Evolutionary conservation across 2,888 invertebrate species (phyloP), one percentile per base, ranked within the genome.

Genomic region (Caenorhabditis afra): DNA sequence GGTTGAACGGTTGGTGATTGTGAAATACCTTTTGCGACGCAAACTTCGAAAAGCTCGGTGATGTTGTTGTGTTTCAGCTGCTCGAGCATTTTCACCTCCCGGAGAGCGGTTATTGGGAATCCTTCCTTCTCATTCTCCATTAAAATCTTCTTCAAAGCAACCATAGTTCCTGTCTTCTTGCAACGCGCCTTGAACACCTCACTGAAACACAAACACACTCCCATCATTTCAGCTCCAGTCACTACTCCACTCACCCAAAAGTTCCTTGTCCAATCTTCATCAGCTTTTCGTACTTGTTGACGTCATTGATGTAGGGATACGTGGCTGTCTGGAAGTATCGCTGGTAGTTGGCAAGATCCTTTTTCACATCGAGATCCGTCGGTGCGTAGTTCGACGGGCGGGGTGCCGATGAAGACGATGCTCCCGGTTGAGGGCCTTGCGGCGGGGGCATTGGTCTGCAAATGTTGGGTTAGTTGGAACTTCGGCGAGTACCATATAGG

Each of bases 111-210:
- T 66, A 99, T 98, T 0, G 99, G 99, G 91, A 99, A 99, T 64
- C 99, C 99, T 92, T 99, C 98, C 90, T 97, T 97, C 91, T 99
- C 99, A 90, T 97, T 96, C 91, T 99, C 99, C 97, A 99, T 98
- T 93, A 99, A 99, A n/a, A 99, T 93, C 74, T 97, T 93, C 91
- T 99, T 99, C 68, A 99, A 92, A 18, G 99, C 99, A 12, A 99
- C 98, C 85, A 98, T 96, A 93, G 98, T 97, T 85, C 95, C 95
- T 12, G 68, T 68, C 8, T 58, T 22, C 1, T 44, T 66, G 37
- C 53, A 20, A 14, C 35, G 53, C 8, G 55, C 66, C 18, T 53
- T 53, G 22, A 66, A 66, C 4, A 66, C 66, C 45, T 55, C 66
- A 44, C 65, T 29, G 29, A 3, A 29, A 29, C 4, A n/a, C n/a